Evolutionary conservation across 1,140 invertebrate genomes (phyloP).

Genomic region (Brachionus manjavacas): DNA sequence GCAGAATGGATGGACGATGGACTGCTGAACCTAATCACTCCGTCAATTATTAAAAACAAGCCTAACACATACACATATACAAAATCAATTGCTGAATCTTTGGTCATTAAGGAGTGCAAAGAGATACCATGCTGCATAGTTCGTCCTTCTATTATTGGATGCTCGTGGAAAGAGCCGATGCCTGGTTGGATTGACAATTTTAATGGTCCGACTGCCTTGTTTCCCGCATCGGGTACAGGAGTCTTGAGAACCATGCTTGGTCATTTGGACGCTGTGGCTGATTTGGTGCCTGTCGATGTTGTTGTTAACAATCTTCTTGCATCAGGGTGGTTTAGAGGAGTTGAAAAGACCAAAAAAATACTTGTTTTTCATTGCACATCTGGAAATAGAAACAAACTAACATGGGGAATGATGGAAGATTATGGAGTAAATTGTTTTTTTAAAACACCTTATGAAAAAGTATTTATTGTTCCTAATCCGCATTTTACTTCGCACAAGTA

Average conservation of each 20-base stretch:
- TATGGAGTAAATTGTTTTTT: conserved; percentile 47
- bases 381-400: conserved; percentile 44
- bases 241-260: conserved; percentile 76
- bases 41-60: conserved; percentile 66
- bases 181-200: conserved; percentile 61
- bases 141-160: conserved; percentile 82
- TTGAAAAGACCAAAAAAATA: conserved; percentile 57
- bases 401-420: conserved; percentile 43
- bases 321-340: conserved; percentile 70
- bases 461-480: conserved; percentile 52
- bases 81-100: conserved; percentile 73
- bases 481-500: conserved; percentile 47
- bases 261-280: conserved; percentile 69
- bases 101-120: conserved; percentile 65
- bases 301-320: conserved; percentile 79
- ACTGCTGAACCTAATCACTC: conserved; percentile 67
- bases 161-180: conserved; percentile 78
- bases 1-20: conserved; percentile 65
- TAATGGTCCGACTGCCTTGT: conserved; percentile 52
- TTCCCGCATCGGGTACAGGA: conserved; percentile 66
- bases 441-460: conserved; percentile 51
- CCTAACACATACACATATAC: conserved; percentile 83
- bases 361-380: conserved; percentile 43
- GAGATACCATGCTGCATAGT: conserved; percentile 71
- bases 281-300: conserved; percentile 89